These are phyloP conservation scores for Leptoteleia sp. DNA, from an alignment of 1,140 invertebrate genomes.

Conservation along the genomic window DNA sequence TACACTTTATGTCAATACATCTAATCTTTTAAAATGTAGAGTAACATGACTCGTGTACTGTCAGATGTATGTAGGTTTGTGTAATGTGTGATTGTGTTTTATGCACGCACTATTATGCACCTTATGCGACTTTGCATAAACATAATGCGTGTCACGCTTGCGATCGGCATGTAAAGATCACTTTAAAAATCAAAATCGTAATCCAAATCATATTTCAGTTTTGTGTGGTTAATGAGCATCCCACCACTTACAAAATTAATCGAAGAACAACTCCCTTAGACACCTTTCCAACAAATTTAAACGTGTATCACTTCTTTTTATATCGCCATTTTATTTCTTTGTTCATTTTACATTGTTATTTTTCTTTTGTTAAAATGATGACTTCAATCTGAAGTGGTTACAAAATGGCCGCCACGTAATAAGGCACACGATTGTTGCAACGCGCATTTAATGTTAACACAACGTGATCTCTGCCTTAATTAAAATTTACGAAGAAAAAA, in stretches of 20 bases:
- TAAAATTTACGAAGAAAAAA: slow-evolving; percentile 10
- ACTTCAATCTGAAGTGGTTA: slow-evolving; percentile 74
- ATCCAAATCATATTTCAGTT: not conserved
- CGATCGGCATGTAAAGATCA: slow-evolving; percentile 36
- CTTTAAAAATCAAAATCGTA: slow-evolving; percentile 1
- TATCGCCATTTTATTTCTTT: slow-evolving; percentile 42
- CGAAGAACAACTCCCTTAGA: not conserved
- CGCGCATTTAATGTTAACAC: slow-evolving; percentile 76
- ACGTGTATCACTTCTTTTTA: slow-evolving; percentile 14
- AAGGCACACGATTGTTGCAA: slow-evolving; percentile 82
- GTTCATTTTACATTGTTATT: slow-evolving; percentile 23
- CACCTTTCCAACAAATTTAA: not conserved
- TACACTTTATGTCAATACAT: too few relatives aligned
- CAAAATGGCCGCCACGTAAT: slow-evolving; percentile 80
- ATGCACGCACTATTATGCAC: too few relatives aligned
- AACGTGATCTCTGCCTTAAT: slow-evolving; percentile 17
- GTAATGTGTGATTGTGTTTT: too few relatives aligned
- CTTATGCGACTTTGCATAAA: too few relatives aligned
- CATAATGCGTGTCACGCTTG: slow-evolving; percentile 51
- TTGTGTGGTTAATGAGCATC: not conserved
- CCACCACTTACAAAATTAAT: not conserved
- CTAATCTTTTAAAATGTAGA: too few relatives aligned
- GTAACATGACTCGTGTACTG: too few relatives aligned
- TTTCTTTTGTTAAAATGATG: slow-evolving; percentile 36
- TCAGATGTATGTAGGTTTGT: too few relatives aligned